Conservation (phyloP, 2,113 vertebrate species). For the Euleptes europaea region DNA sequence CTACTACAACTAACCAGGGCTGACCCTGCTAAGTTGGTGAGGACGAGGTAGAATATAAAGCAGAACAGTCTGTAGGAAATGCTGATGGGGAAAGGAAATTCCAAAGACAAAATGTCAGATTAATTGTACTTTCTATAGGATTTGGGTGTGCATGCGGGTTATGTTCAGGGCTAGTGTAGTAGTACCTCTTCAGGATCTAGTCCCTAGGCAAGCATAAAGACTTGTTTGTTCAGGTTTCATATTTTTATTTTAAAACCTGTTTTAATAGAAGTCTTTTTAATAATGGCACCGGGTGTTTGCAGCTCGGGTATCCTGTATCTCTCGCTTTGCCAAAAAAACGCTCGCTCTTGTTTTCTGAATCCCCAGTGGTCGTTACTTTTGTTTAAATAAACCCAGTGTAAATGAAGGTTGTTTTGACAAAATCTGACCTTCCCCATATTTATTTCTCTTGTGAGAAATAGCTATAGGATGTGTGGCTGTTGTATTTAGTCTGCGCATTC, state of each 20-base stretch:
- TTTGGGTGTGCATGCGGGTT: not conserved
- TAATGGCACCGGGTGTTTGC: constrained; percentile 37
- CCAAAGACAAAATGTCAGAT: constrained; percentile 31
- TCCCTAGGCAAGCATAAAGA: constrained; percentile 28
- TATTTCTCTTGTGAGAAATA: constrained; percentile 55
- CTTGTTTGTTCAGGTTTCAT: constrained; percentile 4
- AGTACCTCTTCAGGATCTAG: constrained; percentile 21
- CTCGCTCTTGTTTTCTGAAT: constrained; percentile 51
- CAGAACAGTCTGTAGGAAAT: not conserved
- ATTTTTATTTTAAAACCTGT: constrained; percentile 19
- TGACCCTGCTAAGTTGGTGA: too few species aligned
- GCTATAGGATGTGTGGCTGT: constrained; percentile 25
- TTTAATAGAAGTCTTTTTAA: constrained; percentile 49
- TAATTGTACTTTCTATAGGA: constrained; percentile 25
- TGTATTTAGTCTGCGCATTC: constrained; percentile 55
- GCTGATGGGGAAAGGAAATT: constrained; percentile 49
- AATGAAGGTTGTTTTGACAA: constrained; percentile 46
- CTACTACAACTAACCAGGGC: too few species aligned
- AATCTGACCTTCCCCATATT: constrained; percentile 10
- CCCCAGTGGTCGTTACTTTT: constrained; percentile 41
- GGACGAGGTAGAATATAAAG: constrained; percentile 28
- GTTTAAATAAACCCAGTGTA: constrained; percentile 56
- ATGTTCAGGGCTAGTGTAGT: not conserved
- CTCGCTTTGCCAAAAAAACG: constrained; percentile 10
- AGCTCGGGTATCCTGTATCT: constrained; percentile 37